A percentile compares a stretch with the other conserved stretches of the same genome.
phyloP scores from a whole-genome alignment of 2,888 invertebrate species.

The Dryadula phaetusa region DNA sequence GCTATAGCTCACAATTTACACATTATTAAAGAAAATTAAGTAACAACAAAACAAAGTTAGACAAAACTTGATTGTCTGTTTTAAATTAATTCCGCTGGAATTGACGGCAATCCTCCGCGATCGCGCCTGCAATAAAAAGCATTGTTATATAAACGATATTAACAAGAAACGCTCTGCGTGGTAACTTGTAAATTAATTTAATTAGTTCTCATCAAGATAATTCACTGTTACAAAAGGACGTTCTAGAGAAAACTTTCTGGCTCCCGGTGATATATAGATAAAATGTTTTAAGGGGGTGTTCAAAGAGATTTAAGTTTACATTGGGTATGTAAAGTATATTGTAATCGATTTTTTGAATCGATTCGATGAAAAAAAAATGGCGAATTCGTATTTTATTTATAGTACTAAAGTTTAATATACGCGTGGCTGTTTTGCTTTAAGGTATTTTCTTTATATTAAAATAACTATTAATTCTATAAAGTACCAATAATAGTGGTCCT shows the following conservation, averaged over 20 bases:
- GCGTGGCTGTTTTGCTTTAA: not conserved
- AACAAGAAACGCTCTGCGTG: slow-evolving; percentile 36
- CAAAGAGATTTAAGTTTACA: not conserved
- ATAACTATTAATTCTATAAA: no score
- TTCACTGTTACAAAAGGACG: slow-evolving; percentile 71
- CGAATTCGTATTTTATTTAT: not conserved
- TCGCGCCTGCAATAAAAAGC: slow-evolving; percentile 20
- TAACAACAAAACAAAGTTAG: slow-evolving; percentile 21
- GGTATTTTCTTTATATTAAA: no score
- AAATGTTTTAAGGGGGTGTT: not conserved
- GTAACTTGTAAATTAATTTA: slow-evolving; percentile 74
- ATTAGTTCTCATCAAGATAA: slow-evolving; percentile 77
- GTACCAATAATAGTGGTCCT: slow-evolving; percentile 11
- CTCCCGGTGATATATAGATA: slow-evolving; percentile 10
- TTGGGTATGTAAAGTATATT: not conserved
- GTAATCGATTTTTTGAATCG: not conserved
- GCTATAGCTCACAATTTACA: not conserved
- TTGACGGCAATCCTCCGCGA: slow-evolving; percentile 26
- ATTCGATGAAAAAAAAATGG: no score
- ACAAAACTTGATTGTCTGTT: slow-evolving; percentile 19
- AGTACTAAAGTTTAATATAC: not conserved
- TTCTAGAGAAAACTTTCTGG: slow-evolving; percentile 66
- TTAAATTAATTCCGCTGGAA: slow-evolving; percentile 23
- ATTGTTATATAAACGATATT: slow-evolving; percentile 28
- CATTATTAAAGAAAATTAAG: slow-evolving; percentile 4